These are phyloP conservation scores for Calameuta filiformis DNA, from an alignment of 2,888 invertebrate species.

Conservation along the genomic window DNA sequence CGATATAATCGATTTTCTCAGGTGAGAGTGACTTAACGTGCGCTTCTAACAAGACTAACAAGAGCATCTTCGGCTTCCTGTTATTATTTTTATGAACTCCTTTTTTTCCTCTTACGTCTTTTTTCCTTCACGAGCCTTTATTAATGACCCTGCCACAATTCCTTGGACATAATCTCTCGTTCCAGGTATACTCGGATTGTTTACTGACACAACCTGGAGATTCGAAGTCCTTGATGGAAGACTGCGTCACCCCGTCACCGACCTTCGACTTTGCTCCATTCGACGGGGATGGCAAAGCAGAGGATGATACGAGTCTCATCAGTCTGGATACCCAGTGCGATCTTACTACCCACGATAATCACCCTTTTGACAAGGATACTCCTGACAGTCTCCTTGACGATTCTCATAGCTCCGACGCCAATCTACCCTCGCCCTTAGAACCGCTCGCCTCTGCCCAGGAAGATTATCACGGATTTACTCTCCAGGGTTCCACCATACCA, in stretches of 20 bases:
- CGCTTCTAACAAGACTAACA: not conserved
- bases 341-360: conserved; percentile 43
- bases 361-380: conserved; percentile 40
- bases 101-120: not conserved
- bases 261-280: conserved; percentile 62
- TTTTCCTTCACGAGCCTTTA: not conserved
- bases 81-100: not conserved
- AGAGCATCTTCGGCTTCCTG: not conserved
- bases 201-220: conserved; percentile 29
- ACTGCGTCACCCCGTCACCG: conserved; percentile 59
- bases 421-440: conserved; percentile 59
- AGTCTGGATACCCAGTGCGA: conserved; percentile 59
- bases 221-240: conserved; percentile 11
- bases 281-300: conserved; percentile 55
- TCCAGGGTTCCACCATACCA: conserved; percentile 72
- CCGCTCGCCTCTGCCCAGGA: conserved; percentile 66
- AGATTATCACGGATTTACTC: conserved; percentile 73
- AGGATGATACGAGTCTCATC: conserved; percentile 61
- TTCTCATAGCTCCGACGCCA: conserved; percentile 42
- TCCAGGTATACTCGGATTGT: conserved; percentile 47
- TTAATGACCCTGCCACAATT: not conserved
- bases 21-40: not conserved
- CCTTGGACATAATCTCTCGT: not conserved
- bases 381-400: conserved; percentile 49
- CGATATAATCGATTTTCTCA: not conserved